phyloP scores from a whole-genome alignment of 2,888 invertebrate genomes.

The Agrochola lota region DNA sequence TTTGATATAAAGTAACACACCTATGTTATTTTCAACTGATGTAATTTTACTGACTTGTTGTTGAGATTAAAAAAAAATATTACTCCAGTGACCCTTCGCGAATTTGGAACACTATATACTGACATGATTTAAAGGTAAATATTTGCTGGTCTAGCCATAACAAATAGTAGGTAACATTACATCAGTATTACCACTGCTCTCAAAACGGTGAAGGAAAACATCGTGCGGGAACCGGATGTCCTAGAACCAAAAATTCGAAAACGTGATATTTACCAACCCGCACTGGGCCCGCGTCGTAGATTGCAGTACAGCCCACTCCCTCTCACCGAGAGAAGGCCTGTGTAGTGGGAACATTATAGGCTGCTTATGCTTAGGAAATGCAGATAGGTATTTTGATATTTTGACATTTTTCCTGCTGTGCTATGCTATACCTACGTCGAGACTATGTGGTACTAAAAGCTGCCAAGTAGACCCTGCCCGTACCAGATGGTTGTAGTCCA shows the following conservation, averaged over 20 bases:
- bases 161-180: not conserved
- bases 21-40: constrained; percentile 9
- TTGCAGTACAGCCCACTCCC: too few species aligned
- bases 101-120: not conserved
- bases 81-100: not conserved
- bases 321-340: too few species aligned
- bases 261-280: too few species aligned
- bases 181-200: too few species aligned
- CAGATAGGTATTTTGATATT: not conserved
- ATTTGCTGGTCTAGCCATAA: not conserved
- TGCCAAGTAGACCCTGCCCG: not conserved
- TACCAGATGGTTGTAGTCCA: not conserved
- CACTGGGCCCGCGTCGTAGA: too few species aligned
- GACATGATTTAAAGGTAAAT: not conserved
- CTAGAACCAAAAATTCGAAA: too few species aligned
- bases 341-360: too few species aligned
- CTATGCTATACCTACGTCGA: not conserved
- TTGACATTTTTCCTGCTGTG: not conserved
- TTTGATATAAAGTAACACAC: constrained; percentile 14
- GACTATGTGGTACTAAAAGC: not conserved
- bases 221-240: too few species aligned
- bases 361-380: not conserved
- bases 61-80: not conserved
- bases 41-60: constrained; percentile 12
- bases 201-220: too few species aligned